phyloP scores from a whole-genome alignment of 2,888 invertebrate genomes.

The Melipona beecheii region DNA sequence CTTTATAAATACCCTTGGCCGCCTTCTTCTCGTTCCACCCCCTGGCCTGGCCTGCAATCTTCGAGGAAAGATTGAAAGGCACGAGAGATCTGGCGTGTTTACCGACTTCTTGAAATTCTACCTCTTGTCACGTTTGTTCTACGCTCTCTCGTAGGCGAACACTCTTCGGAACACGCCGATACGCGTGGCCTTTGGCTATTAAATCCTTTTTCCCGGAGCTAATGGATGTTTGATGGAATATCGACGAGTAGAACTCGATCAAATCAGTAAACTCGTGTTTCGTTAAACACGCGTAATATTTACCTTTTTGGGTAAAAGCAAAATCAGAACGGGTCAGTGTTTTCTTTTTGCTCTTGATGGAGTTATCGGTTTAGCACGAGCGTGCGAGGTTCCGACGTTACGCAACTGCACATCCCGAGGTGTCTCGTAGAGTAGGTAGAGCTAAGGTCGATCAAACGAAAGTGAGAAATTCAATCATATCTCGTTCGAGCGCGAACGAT shows the following conservation, averaged over 20 bases:
- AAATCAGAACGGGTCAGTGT: not conserved
- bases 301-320: not conserved
- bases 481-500: not conserved
- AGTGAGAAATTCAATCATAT: too few relatives aligned
- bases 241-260: not conserved
- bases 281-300: too few relatives aligned
- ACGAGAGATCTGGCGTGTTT: not conserved
- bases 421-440: too few relatives aligned
- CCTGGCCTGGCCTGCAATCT: not conserved
- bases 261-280: not conserved
- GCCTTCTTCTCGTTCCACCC: constrained; percentile 33
- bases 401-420: too few relatives aligned
- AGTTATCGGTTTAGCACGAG: not conserved
- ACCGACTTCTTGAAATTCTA: not conserved
- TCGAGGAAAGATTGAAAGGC: constrained; percentile 24
- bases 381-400: too few relatives aligned
- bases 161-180: not conserved
- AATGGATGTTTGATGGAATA: not conserved
- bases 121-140: too few relatives aligned
- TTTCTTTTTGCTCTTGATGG: not conserved
- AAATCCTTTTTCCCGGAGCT: not conserved
- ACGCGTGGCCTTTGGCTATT: not conserved
- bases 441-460: too few relatives aligned
- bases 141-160: too few relatives aligned
- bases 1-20: constrained; percentile 57